phyloP scores from a whole-genome alignment of 2,888 invertebrate genomes.

The Apocheima hispidaria region DNA sequence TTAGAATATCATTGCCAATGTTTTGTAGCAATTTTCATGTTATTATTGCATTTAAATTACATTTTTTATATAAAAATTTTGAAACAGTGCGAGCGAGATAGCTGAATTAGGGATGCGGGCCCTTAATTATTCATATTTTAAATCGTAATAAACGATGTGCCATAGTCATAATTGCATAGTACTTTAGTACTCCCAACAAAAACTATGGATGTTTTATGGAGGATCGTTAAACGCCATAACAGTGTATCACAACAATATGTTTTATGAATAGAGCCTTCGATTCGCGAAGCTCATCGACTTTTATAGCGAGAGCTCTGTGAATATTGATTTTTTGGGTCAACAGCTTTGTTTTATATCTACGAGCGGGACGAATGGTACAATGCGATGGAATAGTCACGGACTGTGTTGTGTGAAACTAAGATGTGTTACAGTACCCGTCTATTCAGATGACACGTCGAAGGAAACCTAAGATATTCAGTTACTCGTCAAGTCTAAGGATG shows the following conservation, averaged over 20 bases:
- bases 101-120: too few species aligned
- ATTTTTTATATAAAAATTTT: too few species aligned
- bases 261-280: constrained; percentile 79
- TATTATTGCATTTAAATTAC: too few species aligned
- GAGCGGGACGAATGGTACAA: constrained; percentile 50
- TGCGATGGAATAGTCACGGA: constrained; percentile 52
- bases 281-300: constrained; percentile 76
- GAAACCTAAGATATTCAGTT: too few species aligned
- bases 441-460: background rate
- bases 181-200: constrained; percentile 8
- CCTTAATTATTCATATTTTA: too few species aligned
- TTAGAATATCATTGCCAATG: too few species aligned
- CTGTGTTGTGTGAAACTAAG: constrained; percentile 35
- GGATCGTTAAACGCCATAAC: constrained; percentile 44
- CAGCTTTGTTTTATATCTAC: constrained; percentile 69
- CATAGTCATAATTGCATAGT: background rate
- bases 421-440: background rate
- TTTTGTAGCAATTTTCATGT: too few species aligned
- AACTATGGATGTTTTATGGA: constrained; percentile 12
- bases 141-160: constrained; percentile 4
- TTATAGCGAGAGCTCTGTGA: constrained; percentile 75
- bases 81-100: too few species aligned
- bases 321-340: constrained; percentile 84
- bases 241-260: constrained; percentile 65
- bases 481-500: too few species aligned